Evolutionary conservation across 1,140 invertebrate species (phyloP).

Genomic region (Cyclina sinensis): DNA sequence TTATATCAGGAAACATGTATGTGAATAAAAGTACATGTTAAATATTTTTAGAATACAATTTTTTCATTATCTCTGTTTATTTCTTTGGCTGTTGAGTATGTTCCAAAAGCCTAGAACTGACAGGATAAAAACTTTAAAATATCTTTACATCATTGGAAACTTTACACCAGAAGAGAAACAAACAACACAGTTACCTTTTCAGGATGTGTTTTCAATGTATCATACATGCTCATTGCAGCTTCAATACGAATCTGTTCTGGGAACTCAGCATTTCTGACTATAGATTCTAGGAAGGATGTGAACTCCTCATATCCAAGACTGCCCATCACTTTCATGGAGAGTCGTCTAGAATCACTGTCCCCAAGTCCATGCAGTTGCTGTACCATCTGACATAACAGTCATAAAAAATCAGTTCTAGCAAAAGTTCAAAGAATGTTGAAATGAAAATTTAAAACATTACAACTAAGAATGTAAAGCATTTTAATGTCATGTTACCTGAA

Average conservation of each 20-base stretch:
- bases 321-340: constrained; percentile 35
- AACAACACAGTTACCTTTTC: no score
- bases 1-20: no score
- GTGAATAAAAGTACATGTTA: no score
- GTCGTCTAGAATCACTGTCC: constrained; percentile 32
- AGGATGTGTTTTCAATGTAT: not conserved
- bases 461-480: not conserved
- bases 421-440: not conserved
- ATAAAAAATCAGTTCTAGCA: no score
- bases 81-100: no score
- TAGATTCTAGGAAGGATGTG: not conserved
- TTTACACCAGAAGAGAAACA: no score
- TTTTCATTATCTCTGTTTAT: no score
- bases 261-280: not conserved
- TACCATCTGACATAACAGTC: constrained; percentile 15
- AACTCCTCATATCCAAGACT: constrained; percentile 28
- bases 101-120: no score
- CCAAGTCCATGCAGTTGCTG: not conserved
- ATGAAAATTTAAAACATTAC: not conserved
- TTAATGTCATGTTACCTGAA: not conserved
- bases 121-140: no score
- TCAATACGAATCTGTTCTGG: not conserved
- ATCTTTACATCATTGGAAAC: no score
- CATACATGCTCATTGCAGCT: not conserved
- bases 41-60: no score